Conservation (phyloP, 2,888 invertebrate species). For the Nudaria mundana region DNA sequence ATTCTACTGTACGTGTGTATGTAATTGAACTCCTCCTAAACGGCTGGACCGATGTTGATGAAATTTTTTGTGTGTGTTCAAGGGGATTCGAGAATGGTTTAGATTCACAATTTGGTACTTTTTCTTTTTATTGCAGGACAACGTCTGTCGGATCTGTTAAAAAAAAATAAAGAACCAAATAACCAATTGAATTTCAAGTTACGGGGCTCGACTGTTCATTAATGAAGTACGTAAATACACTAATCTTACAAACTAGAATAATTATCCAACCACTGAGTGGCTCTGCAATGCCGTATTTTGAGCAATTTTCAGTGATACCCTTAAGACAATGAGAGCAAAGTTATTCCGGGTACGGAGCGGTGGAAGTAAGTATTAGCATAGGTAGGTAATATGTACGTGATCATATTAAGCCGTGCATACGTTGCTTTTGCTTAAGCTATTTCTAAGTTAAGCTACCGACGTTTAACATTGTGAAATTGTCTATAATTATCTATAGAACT, state of each 20-base stretch:
- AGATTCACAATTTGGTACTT: no score
- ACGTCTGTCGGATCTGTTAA: no score
- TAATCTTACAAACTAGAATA: slow-evolving; percentile 33
- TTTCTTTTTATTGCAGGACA: no score
- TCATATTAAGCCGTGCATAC: slow-evolving; percentile 25
- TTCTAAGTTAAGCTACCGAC: slow-evolving; percentile 16
- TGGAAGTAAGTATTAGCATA: slow-evolving; percentile 22
- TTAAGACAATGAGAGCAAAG: slow-evolving; percentile 48
- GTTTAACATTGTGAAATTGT: slow-evolving; percentile 12
- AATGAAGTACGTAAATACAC: slow-evolving; percentile 1
- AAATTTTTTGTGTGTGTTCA: no score
- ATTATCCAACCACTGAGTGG: slow-evolving; percentile 53
- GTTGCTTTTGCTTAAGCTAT: slow-evolving; percentile 13
- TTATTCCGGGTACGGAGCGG: slow-evolving; percentile 17
- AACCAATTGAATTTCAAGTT: no score
- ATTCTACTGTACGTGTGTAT: no score
- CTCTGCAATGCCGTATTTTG: slow-evolving; percentile 65
- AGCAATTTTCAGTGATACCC: slow-evolving; percentile 63
- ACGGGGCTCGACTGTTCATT: no score
- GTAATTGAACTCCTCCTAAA: no score
- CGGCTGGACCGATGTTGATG: no score
- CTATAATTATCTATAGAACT: slow-evolving; percentile 1
- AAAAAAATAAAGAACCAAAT: no score
- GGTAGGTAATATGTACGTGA: slow-evolving; percentile 27
- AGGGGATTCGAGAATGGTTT: no score